Percentiles rank a stretch among this genome's conserved stretches.
Conservation (phyloP, 2,888 invertebrate genomes). For the Hydropsyche betteni region DNA sequence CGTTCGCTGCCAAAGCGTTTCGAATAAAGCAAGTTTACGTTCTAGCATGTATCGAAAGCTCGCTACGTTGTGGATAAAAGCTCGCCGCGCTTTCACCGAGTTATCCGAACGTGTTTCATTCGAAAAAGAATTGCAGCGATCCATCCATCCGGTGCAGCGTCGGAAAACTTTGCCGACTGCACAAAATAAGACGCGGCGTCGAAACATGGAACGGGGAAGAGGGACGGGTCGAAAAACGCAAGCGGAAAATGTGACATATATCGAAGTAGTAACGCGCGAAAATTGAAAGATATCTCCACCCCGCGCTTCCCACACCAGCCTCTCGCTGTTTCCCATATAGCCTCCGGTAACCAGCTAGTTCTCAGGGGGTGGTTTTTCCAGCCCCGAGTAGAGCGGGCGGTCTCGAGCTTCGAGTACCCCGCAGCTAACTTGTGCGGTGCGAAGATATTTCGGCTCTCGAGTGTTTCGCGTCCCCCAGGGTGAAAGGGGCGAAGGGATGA, state of each 20-base stretch:
- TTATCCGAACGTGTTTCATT: slow-evolving; percentile 5
- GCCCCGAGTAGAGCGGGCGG: background rate
- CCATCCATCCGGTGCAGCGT: slow-evolving; percentile 27
- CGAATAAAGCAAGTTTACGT: too few relatives aligned
- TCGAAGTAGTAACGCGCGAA: slow-evolving; percentile 40
- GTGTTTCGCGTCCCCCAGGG: slow-evolving; percentile 47
- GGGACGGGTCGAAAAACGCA: slow-evolving; percentile 9
- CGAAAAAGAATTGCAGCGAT: slow-evolving; percentile 19
- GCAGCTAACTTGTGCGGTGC: slow-evolving; percentile 37
- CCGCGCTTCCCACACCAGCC: background rate
- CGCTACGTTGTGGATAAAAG: background rate
- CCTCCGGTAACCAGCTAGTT: too few relatives aligned
- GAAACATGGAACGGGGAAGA: background rate
- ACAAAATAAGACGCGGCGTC: slow-evolving; percentile 36
- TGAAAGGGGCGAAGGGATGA: slow-evolving; percentile 26
- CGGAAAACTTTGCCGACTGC: slow-evolving; percentile 32
- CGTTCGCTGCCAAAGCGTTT: too few relatives aligned
- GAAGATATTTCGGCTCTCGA: slow-evolving; percentile 48
- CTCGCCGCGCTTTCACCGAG: background rate
- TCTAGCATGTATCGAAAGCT: too few relatives aligned
- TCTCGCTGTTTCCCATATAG: too few relatives aligned
- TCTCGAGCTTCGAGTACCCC: background rate
- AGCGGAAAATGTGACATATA: slow-evolving; percentile 44
- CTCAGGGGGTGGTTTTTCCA: background rate
- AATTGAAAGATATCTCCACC: slow-evolving; percentile 44